phyloP scores from a whole-genome alignment of 2,888 invertebrate genomes.

The Embidobia sp. region DNA sequence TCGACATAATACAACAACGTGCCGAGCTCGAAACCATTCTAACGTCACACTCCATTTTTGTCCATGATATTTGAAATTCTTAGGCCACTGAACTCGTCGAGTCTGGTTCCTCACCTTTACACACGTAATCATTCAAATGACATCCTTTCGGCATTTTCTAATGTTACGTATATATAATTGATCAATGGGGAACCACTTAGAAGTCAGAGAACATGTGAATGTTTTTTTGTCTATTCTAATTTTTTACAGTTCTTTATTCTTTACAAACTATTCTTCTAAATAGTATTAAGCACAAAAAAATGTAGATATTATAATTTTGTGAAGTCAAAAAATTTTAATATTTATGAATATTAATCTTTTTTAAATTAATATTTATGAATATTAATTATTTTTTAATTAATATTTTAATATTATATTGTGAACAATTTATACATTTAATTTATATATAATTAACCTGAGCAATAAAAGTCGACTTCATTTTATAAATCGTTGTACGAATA shows the following conservation, averaged over 20 bases:
- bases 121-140: constrained; percentile 56
- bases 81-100: constrained; percentile 68
- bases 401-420: too few species aligned
- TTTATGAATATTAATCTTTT: too few species aligned
- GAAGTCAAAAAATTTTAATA: too few species aligned
- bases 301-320: too few species aligned
- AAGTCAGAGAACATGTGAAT: constrained; percentile 5
- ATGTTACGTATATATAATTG: constrained; percentile 51
- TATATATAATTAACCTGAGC: too few species aligned
- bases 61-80: constrained; percentile 69
- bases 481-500: too few species aligned
- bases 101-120: constrained; percentile 59
- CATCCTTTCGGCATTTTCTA: constrained; percentile 55
- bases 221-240: constrained; percentile 3
- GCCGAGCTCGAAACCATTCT: constrained; percentile 38
- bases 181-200: constrained; percentile 1
- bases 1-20: constrained; percentile 8
- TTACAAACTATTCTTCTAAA: background rate
- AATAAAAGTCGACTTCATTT: too few species aligned
- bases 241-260: background rate
- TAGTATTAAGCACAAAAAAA: background rate
- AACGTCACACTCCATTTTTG: constrained; percentile 66
- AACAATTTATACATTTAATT: too few species aligned
- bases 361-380: too few species aligned
- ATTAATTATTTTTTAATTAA: too few species aligned